These are phyloP conservation scores for Hirudinaria manillensis DNA, from an alignment of 2,888 invertebrate genomes.

Conservation along the genomic window DNA sequence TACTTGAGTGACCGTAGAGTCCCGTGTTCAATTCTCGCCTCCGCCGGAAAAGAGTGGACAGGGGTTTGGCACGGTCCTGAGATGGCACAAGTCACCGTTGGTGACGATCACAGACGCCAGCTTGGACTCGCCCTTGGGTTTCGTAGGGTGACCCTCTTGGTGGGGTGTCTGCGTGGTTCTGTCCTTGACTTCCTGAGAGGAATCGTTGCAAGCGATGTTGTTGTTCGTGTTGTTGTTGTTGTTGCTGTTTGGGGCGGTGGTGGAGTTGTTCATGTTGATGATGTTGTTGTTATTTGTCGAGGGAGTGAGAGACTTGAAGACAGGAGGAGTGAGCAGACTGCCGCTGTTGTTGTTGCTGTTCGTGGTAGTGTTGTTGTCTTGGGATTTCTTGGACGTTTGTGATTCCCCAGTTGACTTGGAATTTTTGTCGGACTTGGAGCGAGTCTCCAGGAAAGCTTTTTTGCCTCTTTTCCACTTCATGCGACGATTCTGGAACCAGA, in stretches of 20 bases:
- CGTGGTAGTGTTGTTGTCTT: slow-evolving; percentile 9
- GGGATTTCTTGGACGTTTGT: not conserved
- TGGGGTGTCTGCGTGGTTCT: not conserved
- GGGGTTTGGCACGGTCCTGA: not conserved
- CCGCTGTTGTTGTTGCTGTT: not conserved
- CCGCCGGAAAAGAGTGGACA: too few species aligned
- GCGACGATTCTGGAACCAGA: slow-evolving; percentile 92
- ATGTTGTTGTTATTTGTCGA: not conserved
- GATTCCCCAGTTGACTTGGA: slow-evolving; percentile 4
- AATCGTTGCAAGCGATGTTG: not conserved
- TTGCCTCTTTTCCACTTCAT: slow-evolving; percentile 99
- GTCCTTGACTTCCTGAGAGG: not conserved
- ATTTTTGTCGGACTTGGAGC: slow-evolving; percentile 32
- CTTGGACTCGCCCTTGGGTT: not conserved
- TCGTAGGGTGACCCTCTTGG: not conserved
- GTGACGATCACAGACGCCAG: slow-evolving; percentile 18
- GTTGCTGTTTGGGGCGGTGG: slow-evolving; percentile 7
- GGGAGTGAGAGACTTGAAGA: not conserved
- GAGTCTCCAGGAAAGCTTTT: slow-evolving; percentile 66
- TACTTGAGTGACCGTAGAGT: too few species aligned
- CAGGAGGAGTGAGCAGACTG: not conserved
- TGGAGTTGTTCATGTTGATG: slow-evolving; percentile 22
- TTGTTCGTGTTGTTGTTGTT: slow-evolving; percentile 18
- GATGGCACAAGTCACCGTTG: not conserved
- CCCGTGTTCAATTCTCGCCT: too few species aligned